Base-by-base conservation (phyloP, 2,888 invertebrate species). In the Thereva unica region DNA sequence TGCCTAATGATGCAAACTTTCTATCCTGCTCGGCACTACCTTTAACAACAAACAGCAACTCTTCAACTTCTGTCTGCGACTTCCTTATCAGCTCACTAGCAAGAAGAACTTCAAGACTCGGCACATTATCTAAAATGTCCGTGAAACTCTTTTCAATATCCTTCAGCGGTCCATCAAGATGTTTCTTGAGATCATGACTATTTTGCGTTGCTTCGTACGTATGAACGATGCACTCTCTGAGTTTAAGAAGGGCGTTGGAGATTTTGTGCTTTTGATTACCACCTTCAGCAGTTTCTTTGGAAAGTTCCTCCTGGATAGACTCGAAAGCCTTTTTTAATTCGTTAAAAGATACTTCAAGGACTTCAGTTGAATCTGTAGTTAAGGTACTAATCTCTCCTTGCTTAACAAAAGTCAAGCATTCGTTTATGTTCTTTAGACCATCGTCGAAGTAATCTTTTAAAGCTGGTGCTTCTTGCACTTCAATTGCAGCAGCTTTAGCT, bases 1-100 rank as follows among this genome's bases (percentile, higher is more conserved):
- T 38, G 5, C 47, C 23, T 5, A 64, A 54, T 34, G 37, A 35
- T 6, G 3, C 12, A 4, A 64, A n/a, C 41, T 54, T 44, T 23
- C 35, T 4, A n/a, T 49, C 34, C 34, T 2, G 10, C 6, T n/a
- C 9, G 10, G 49, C 10, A 50, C 49, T n/a, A 50, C 37, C 8
- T 8, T 65, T 3, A 8, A 41, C 42, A 23, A 49, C n/a, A 5
- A 40, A n/a, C 40, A 34, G 6, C 41, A 65, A 41, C 6, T 47
- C 7, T 9, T 3, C 12, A n/a, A 74, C 74, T 38, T 73, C 74
- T 23, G 73, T 75, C 40, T 75, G 75, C 2, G 76, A 73, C 68
- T 83, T 78, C 4, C 76, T 70, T 65, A 78, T 77, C 71, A 81
- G 79, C 65, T 82, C 82, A 52, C 77, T 72, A n/a, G 84, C 81